Evolutionary conservation across 2,113 vertebrate species (phyloP).

Genomic region (Plotosus lineatus): DNA sequence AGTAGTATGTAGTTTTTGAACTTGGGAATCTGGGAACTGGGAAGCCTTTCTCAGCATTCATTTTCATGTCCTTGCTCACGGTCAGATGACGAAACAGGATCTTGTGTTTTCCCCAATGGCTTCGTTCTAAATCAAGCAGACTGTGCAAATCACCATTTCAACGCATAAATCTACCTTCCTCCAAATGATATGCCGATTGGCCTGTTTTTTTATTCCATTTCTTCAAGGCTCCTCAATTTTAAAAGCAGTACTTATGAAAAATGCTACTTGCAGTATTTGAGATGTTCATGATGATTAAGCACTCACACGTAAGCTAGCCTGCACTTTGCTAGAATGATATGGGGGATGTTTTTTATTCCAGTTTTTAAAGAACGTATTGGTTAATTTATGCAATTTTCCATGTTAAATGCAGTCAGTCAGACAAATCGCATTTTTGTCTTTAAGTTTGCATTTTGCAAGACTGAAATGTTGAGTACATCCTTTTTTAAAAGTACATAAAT

Average conservation of each 20-base stretch:
- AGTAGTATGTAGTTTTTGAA: conserved; percentile 36
- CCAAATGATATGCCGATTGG: conserved; percentile 15
- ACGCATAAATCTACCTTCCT: conserved; percentile 37
- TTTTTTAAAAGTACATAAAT: neutral
- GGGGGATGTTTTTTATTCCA: too few species aligned
- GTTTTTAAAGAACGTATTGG: neutral
- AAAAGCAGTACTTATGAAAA: neutral
- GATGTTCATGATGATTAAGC: neutral
- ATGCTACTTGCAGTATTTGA: neutral
- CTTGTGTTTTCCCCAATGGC: conserved; percentile 38
- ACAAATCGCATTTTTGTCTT: neutral
- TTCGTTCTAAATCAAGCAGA: conserved; percentile 36
- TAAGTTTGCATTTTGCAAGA: neutral
- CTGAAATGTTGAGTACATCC: neutral
- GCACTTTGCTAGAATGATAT: neutral
- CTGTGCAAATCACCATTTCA: conserved; percentile 23
- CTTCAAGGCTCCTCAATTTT: neutral
- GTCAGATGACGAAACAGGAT: conserved; percentile 43
- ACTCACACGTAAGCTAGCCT: neutral
- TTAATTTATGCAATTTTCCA: neutral
- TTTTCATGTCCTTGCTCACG: conserved; percentile 33
- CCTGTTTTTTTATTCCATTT: conserved; percentile 10
- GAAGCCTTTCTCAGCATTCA: conserved; percentile 26
- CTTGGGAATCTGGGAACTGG: conserved; percentile 36
- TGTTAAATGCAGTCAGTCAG: neutral